phyloP scores from a whole-genome alignment of 2,888 invertebrate species.

The Drosophila cognata region DNA sequence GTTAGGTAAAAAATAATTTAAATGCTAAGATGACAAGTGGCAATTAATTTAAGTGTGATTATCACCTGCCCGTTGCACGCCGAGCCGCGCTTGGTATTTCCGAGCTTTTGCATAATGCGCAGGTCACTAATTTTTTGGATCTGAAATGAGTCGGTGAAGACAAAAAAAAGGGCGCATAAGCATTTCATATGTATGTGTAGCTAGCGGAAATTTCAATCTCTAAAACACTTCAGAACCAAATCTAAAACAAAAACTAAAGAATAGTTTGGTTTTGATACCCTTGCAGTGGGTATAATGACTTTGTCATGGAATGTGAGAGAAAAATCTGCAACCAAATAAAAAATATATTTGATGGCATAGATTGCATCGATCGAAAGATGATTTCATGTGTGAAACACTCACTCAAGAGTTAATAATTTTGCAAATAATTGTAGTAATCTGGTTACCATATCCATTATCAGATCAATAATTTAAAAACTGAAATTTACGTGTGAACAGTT shows the following conservation, averaged over 20 bases:
- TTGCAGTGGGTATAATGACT: not conserved
- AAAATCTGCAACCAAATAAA: not conserved
- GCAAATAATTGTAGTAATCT: not conserved
- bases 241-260: not conserved
- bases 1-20: conserved; percentile 77
- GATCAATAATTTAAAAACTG: not conserved
- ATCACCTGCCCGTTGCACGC: conserved; percentile 75
- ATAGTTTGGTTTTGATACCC: not conserved
- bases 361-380: not conserved
- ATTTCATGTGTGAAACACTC: not conserved
- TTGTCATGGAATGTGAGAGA: not conserved
- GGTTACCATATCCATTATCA: not conserved
- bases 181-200: conserved; percentile 42
- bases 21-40: conserved; percentile 80
- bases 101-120: conserved; percentile 62
- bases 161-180: conserved; percentile 43
- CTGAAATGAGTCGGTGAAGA: conserved; percentile 42
- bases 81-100: conserved; percentile 65
- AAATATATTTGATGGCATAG: not conserved
- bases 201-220: conserved; percentile 30
- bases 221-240: conserved; percentile 16
- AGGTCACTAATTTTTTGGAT: conserved; percentile 75
- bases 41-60: conserved; percentile 81
- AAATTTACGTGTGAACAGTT: not conserved
- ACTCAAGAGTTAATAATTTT: not conserved